A percentile compares a stretch with the other conserved stretches of the same genome.
Evolutionary conservation across 2,113 vertebrate genomes (phyloP).

Genomic region (Holacanthus passer): DNA sequence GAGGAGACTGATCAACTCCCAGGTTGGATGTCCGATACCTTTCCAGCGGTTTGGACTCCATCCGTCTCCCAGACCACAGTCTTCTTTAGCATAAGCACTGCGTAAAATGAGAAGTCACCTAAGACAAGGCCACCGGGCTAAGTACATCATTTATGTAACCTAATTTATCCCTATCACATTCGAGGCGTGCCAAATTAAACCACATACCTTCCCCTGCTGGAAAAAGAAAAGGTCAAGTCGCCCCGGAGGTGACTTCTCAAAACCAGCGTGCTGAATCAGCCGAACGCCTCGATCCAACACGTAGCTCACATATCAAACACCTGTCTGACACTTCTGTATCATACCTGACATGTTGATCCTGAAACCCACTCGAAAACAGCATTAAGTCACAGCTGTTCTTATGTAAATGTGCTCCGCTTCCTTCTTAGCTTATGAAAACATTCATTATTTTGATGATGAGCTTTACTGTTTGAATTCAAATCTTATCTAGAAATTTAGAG

Average conservation of each 20-base stretch:
- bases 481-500: neutral
- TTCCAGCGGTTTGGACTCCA: constrained; percentile 55
- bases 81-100: constrained; percentile 51
- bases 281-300: neutral
- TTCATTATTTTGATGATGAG: neutral
- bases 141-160: constrained; percentile 73
- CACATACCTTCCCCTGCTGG: constrained; percentile 48
- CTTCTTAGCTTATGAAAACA: neutral
- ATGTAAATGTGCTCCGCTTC: neutral
- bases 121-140: constrained; percentile 69
- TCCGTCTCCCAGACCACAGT: constrained; percentile 60
- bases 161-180: constrained; percentile 70
- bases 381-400: neutral
- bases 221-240: constrained; percentile 56
- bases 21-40: constrained; percentile 42
- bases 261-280: constrained; percentile 17
- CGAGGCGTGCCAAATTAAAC: constrained; percentile 66
- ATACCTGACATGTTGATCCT: neutral
- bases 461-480: neutral
- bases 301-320: neutral
- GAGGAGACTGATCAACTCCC: constrained; percentile 48
- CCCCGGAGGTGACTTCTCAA: constrained; percentile 40
- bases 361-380: neutral
- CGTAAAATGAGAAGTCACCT: constrained; percentile 74
- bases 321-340: neutral